A percentile compares a stretch with the other conserved stretches of the same genome.
Evolutionary conservation across 2,797 vertebrate genomes (phyloP).

Genomic region (Gadopsis bispinosus): DNA sequence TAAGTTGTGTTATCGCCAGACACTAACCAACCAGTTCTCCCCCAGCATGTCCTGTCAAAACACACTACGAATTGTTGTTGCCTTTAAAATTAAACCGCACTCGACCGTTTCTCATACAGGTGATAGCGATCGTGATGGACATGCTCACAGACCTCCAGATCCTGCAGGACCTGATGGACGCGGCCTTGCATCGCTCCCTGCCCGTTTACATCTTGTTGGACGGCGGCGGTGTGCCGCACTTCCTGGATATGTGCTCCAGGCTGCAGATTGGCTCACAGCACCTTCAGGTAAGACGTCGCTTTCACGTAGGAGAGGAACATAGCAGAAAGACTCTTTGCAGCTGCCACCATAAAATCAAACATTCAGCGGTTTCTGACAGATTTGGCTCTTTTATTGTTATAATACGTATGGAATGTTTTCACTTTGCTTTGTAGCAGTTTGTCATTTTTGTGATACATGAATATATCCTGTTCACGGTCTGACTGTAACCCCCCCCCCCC

Average conservation of each 20-base stretch:
- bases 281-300: slow-evolving; percentile 82
- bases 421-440: no score
- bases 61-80: no score
- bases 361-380: not conserved
- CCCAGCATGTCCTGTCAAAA: not conserved
- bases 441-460: no score
- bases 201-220: slow-evolving; percentile 93
- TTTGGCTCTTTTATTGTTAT: not conserved
- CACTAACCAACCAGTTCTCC: no score
- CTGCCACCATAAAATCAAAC: no score
- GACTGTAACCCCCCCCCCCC: slow-evolving; percentile 41
- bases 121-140: slow-evolving; percentile 96
- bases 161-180: slow-evolving; percentile 93
- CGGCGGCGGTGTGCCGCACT: slow-evolving; percentile 83
- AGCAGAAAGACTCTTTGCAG: not conserved
- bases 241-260: slow-evolving; percentile 93
- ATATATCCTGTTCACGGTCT: not conserved
- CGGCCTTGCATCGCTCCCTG: slow-evolving; percentile 86
- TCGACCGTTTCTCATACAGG: slow-evolving; percentile 76
- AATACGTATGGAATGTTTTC: no score
- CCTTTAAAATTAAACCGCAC: not conserved
- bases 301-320: not conserved
- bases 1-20: no score
- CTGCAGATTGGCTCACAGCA: slow-evolving; percentile 86
- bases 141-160: slow-evolving; percentile 93